Evolutionary conservation across 2,888 invertebrate species (phyloP), one percentile per base, ranked within the genome.

Genomic region (Caenorhabditis japonica): DNA sequence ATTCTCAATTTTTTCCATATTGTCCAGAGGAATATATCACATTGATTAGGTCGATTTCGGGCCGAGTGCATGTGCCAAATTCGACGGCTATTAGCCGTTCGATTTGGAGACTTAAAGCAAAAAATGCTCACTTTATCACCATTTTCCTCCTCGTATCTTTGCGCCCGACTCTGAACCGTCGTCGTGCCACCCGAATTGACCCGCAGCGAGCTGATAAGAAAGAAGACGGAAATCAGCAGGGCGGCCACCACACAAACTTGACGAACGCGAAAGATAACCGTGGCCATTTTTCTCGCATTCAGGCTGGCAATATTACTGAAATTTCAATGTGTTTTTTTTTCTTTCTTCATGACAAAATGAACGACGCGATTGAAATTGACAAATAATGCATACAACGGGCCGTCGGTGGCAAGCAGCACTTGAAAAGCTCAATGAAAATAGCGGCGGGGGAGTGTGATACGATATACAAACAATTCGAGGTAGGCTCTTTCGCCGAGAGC

Each of bases 201-300:
- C 53, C 33, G 52, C 17, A 73, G 33, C 4, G 66, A 41, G 19
- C 44, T 49, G 33, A 64, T 19, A 2, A 73, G 25, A 30, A 73
- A 66, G 17, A 55, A 73, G 19, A 30, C 72, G 5, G 64, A 59
- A 4, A 59, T 13, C 17, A 46, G 64, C 7, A 72, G 36, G 4
- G 53, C 64, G 23, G 41, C 23, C 10, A 73, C 25, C n/a, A 73
- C 60, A 25, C 60, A 36, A 2, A 66, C 8, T 46, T 73, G 73
- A 7, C 73, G 52, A 13, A 60, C 23, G 7, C 73, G 59, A 19
- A 66, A 73, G 13, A 73, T 33, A 25, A 49, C 21, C 7, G 58
- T 47, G 15, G 72, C 72, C 72, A 72, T 72, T 27, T 36, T 5
- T 25, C n/a, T 30, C 34, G 39, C 17, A 41, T 21, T 43, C 21